Conservation (phyloP, 2,113 vertebrate species). For the Irena cyanogastra region DNA sequence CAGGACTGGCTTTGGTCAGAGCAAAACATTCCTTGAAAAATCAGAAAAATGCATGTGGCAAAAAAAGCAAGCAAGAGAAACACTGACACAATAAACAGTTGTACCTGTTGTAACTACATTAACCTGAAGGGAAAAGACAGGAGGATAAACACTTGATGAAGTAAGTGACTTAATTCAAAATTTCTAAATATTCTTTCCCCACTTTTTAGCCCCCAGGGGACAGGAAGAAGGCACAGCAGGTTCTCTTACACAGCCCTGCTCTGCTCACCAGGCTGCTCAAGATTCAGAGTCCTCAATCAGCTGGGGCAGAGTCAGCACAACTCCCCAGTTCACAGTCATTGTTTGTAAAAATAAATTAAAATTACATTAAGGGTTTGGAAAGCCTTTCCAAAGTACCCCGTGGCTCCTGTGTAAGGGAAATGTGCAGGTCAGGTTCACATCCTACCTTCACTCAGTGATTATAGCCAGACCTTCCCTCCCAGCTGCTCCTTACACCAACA, state of each 20-base stretch:
- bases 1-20: not conserved
- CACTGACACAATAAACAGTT: not conserved
- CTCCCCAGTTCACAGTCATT: fast-evolving
- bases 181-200: not conserved
- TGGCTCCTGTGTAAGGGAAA: not conserved
- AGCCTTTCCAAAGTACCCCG: not conserved
- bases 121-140: not conserved
- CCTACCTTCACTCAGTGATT: not conserved
- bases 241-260: not conserved
- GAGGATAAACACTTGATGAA: not conserved
- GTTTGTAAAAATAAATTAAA: not conserved
- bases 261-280: not conserved
- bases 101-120: not conserved
- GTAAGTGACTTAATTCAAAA: not conserved
- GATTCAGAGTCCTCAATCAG: not conserved
- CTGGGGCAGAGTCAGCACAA: not conserved
- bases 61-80: not conserved
- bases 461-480: not conserved
- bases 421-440: not conserved
- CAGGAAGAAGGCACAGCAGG: not conserved
- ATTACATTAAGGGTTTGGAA: not conserved
- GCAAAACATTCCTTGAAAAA: not conserved
- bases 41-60: not conserved
- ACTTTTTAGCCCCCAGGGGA: not conserved
- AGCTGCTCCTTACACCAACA: not conserved